These are phyloP conservation scores for Colinus virginianus DNA, from an alignment of 2,113 vertebrate genomes.

Conservation along the genomic window DNA sequence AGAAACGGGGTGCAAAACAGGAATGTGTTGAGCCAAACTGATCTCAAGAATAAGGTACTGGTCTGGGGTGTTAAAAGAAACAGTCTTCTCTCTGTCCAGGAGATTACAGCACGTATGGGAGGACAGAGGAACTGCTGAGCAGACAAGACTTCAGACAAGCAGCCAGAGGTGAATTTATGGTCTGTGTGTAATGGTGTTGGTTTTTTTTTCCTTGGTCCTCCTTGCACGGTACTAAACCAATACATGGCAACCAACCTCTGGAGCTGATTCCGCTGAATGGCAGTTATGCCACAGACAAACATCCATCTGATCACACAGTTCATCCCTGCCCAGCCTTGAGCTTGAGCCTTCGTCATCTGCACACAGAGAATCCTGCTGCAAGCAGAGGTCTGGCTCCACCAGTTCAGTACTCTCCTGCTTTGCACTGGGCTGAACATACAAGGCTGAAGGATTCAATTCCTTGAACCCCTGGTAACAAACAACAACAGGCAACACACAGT, in stretches of 20 bases:
- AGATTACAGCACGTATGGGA: neutral
- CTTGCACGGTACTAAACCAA: neutral
- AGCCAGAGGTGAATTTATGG: neutral
- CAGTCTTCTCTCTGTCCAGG: neutral
- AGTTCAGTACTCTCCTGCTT: neutral
- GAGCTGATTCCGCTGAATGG: neutral
- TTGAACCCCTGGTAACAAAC: conserved; percentile 76
- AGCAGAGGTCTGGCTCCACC: neutral
- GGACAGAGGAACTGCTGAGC: neutral
- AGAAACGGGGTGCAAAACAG: neutral
- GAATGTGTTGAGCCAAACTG: neutral
- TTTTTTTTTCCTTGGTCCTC: neutral
- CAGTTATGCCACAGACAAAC: neutral
- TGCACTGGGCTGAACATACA: conserved; percentile 78
- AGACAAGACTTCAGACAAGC: neutral
- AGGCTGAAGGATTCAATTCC: conserved; percentile 79
- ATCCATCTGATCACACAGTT: conserved; percentile 29
- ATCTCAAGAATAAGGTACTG: neutral
- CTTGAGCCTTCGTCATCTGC: neutral
- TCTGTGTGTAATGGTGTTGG: rapidly evolving
- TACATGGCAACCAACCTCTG: neutral
- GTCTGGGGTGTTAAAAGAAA: neutral
- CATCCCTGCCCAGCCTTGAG: neutral
- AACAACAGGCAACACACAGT: neutral
- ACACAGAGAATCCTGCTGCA: conserved; percentile 26